Evolutionary conservation across 2,113 vertebrate species (phyloP).

Genomic region (Chascanopsetta lugubris): DNA sequence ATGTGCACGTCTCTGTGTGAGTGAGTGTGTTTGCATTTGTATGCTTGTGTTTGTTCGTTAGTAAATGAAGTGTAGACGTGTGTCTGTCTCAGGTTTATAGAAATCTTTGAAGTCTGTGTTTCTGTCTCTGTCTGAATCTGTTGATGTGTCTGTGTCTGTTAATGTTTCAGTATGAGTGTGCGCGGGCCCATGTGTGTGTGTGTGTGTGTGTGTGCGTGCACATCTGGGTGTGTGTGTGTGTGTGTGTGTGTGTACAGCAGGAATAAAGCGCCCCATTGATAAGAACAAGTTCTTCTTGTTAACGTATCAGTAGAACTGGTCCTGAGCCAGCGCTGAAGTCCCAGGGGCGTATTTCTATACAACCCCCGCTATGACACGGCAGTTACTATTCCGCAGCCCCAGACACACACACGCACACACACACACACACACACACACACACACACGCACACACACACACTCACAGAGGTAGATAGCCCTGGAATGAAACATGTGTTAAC

Average conservation of each 20-base stretch:
- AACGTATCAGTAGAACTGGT: slow-evolving; percentile 75
- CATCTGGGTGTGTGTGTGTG: slow-evolving; percentile 43
- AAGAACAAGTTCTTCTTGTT: slow-evolving; percentile 85
- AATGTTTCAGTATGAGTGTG: slow-evolving; percentile 34
- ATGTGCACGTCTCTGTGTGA: slow-evolving; percentile 17
- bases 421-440: slow-evolving; percentile 22
- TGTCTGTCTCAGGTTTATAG: slow-evolving; percentile 32
- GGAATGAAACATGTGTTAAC: slow-evolving; percentile 74
- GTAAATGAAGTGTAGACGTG: slow-evolving; percentile 21
- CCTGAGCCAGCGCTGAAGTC: slow-evolving; percentile 62
- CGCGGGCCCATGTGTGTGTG: slow-evolving; percentile 31
- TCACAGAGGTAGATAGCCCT: slow-evolving; percentile 22
- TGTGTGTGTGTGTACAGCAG: slow-evolving; percentile 61
- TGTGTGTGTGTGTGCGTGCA: slow-evolving; percentile 21
- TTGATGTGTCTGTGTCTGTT: slow-evolving; percentile 2
- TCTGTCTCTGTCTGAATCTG: slow-evolving; percentile 23
- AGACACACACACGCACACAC: slow-evolving; percentile 26
- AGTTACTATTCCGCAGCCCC: slow-evolving; percentile 54
- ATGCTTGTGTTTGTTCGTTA: slow-evolving; percentile 14
- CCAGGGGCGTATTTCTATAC: slow-evolving; percentile 64
- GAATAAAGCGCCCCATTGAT: slow-evolving; percentile 81
- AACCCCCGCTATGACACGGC: slow-evolving; percentile 62
- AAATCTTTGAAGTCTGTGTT: slow-evolving; percentile 54
- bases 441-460: no score
- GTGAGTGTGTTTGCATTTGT: slow-evolving; percentile 12